Base-by-base conservation (phyloP, 1,140 invertebrate species). In the Coelopa frigida region DNA sequence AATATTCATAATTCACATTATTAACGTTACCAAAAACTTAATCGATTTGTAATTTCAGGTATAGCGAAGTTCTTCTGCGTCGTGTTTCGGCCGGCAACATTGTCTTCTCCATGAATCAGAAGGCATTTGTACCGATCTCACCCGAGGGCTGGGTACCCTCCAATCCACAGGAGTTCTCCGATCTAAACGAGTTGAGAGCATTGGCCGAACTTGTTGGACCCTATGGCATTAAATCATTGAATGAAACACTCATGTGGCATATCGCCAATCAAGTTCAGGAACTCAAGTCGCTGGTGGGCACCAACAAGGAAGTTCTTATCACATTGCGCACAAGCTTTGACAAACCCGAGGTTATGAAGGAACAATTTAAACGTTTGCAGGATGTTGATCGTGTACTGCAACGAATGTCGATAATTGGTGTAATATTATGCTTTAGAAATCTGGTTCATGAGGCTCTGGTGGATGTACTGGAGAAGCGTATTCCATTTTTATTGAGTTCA, bases 131-230 rank as follows among this genome's bases (percentile, higher is more conserved):
- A 0, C 94, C 89, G 67, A 72, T 96, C 5, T 85, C 86, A 0
- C 79, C 85, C 1, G 92, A 95, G 68, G 86, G 87, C 5, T 80
- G 85, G 15, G 82, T 94, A 51, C 89, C 90, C 1, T 94, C 97
- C 56, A 91, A 91, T 66, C 93, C 95, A 2, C 96, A 99, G 72
- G 95, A 99, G 71, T 99, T 93, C 73, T 96, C 94, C 0, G 95
- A 99, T 72, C 84, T 97, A 4, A 95, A 93, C 70, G 96, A 99
- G 70, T 70, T 99, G n/a, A 75, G 94, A 53, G 87, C 94, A 10
- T 72, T 99, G 22, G 92, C 93, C n/a, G 95, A 99, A 73, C 74
- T 99, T 4, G 94, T 99, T 57, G 95, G 95, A 0, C 96, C 96
- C 0, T 99, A 98, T 72, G 96, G 96, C 2, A 96, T 99, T 83